These are phyloP conservation scores for Dasypolia templi DNA, from an alignment of 2,888 invertebrate species.

Conservation along the genomic window DNA sequence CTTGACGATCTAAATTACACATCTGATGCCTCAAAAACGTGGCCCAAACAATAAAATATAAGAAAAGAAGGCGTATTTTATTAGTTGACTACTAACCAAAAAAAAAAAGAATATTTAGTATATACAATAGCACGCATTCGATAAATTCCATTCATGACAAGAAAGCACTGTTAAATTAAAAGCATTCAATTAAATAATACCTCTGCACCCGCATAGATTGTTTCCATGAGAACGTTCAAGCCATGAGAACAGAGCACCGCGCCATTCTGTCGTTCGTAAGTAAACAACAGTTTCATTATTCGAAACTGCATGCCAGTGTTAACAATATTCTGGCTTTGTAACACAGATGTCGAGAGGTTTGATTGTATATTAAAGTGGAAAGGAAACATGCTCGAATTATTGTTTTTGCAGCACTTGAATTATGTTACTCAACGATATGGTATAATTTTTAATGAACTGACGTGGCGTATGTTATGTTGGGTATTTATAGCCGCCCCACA, in stretches of 20 bases:
- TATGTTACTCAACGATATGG: slow-evolving; percentile 71
- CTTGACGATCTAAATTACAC: too few relatives aligned
- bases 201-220: slow-evolving; percentile 83
- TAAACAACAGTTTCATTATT: slow-evolving; percentile 68
- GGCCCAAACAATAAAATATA: not conserved
- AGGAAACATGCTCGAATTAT: slow-evolving; percentile 42
- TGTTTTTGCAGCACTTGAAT: slow-evolving; percentile 67
- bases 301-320: slow-evolving; percentile 56
- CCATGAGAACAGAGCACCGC: slow-evolving; percentile 82
- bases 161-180: slow-evolving; percentile 74
- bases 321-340: slow-evolving; percentile 50
- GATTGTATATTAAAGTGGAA: slow-evolving; percentile 40
- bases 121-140: slow-evolving; percentile 48
- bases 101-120: too few relatives aligned
- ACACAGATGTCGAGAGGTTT: slow-evolving; percentile 52
- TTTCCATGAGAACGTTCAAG: slow-evolving; percentile 84
- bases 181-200: slow-evolving; percentile 78
- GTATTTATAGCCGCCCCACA: slow-evolving; percentile 89
- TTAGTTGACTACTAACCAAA: not conserved
- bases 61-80: not conserved
- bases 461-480: slow-evolving; percentile 78
- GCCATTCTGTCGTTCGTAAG: slow-evolving; percentile 71
- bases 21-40: not conserved
- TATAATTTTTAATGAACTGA: slow-evolving; percentile 78
- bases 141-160: slow-evolving; percentile 58